phyloP scores from a whole-genome alignment of 2,797 vertebrate genomes.

The Crossoptilon crossoptilon region DNA sequence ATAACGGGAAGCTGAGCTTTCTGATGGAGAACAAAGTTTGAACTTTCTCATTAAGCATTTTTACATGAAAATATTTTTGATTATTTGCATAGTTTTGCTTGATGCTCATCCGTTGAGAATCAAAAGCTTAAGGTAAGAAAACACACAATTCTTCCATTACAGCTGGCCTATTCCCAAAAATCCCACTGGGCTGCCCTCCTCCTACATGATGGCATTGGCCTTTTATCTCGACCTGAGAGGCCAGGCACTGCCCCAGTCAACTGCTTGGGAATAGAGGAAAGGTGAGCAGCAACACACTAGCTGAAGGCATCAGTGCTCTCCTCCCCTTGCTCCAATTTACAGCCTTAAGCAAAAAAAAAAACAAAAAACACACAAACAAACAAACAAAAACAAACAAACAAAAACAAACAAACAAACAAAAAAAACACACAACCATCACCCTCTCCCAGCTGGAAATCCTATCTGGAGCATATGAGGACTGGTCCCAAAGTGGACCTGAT shows the following conservation, averaged over 20 bases:
- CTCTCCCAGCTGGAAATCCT: not conserved
- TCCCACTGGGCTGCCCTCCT: not conserved
- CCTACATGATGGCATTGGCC: accelerated
- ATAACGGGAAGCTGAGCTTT: not conserved
- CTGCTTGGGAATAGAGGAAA: not conserved
- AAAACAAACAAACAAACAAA: not conserved
- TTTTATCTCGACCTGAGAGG: not conserved
- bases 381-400: not conserved
- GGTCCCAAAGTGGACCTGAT: not conserved
- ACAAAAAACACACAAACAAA: not conserved
- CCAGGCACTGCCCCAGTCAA: not conserved
- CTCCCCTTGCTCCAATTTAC: accelerated
- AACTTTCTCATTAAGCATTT: not conserved
- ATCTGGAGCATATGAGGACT: not conserved
- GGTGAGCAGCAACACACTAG: accelerated
- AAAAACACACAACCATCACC: not conserved
- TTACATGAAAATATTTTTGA: not conserved
- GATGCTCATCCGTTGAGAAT: not conserved
- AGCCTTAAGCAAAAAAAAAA: not conserved
- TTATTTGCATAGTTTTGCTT: not conserved
- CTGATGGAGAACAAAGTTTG: not conserved
- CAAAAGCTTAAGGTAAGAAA: not conserved
- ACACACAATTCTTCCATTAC: not conserved
- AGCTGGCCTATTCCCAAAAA: not conserved
- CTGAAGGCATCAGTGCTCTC: not conserved